Evolutionary conservation across 2,113 vertebrate species (phyloP), one percentile per base, ranked within the genome.

Genomic region (Casuarius casuarius): DNA sequence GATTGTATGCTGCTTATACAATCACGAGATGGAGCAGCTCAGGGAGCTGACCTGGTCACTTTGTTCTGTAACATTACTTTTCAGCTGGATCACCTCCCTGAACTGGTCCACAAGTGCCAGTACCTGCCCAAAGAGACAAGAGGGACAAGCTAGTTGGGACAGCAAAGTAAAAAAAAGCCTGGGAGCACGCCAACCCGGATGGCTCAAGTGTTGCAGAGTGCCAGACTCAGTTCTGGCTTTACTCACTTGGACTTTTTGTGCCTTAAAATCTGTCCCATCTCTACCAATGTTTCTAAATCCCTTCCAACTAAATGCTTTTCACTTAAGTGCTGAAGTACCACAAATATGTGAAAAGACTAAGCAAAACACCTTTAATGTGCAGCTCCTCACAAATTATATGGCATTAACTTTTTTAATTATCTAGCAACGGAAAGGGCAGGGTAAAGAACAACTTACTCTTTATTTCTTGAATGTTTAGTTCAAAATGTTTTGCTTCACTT

Each of bases 1-100:
- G 46, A 48, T 19, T 19, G 18, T 18, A 48, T 48, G 3, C 6
- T 10, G 1, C 38, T 52, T 1, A 0, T 7, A 40, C 9, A 75
- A 18, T 9, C 29, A 9, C 49, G 40, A 2, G 10, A 26, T 12
- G 4, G 80, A 65, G 10, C 14, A 48, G 22, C 5, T 25, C 40
- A 5, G 3, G 44, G 7, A 89, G 35, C 35, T 16, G 44, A 29
- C 5, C 13, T 10, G 7, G 17, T 66, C 38, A 29, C 73, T 89
- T 26, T 4, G 22, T 54, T 26, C 70, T 61, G 65, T 2, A 63
- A 29, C 12, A 42, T 25, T 40, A 54, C 22, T 40, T 68, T 67
- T 23, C n/a, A 87, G 42, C 6, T 56, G 31, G n/a, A 71, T 75
- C 48, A 35, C 8, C 38, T n/a, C 61, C 51, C 61, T 42, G n/a